Conservation (phyloP, 2,888 invertebrate species). For the Beris morrisii region DNA sequence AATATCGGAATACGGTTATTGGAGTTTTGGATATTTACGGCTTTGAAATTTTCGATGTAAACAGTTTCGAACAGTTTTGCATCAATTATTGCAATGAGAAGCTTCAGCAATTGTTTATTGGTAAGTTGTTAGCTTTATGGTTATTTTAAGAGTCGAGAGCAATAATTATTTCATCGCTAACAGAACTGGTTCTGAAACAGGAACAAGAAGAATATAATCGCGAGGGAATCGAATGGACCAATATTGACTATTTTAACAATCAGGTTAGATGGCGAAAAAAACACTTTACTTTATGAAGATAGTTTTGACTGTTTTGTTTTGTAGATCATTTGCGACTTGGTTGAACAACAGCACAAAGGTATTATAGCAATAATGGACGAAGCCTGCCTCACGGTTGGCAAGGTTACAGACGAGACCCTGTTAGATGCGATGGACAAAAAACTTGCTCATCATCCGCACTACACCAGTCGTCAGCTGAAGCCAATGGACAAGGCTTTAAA, state of each 20-base stretch:
- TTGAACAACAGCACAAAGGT: conserved; percentile 92
- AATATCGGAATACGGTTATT: conserved; percentile 52
- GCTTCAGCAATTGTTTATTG: conserved; percentile 95
- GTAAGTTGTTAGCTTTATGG: conserved; percentile 56
- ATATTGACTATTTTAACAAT: conserved; percentile 96
- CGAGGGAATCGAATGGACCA: conserved; percentile 95
- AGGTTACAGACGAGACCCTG: conserved; percentile 81
- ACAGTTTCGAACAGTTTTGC: conserved; percentile 98
- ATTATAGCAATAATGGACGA: conserved; percentile 94
- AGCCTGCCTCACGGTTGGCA: conserved; percentile 94
- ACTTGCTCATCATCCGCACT: conserved; percentile 83
- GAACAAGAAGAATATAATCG: conserved; percentile 96
- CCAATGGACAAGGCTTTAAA: conserved; percentile 79
- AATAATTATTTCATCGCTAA: conserved; percentile 42
- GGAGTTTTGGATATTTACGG: conserved; percentile 98
- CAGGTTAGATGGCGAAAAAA: conserved; percentile 59
- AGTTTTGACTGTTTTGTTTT: background rate
- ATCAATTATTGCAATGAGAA: conserved; percentile 99
- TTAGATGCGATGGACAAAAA: conserved; percentile 93
- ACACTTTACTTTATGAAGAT: background rate
- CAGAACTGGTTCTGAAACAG: conserved; percentile 94
- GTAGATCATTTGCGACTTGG: conserved; percentile 85
- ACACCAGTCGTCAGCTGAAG: conserved; percentile 81
- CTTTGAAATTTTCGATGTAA: conserved; percentile 96
- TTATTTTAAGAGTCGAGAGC: too few relatives aligned